These are phyloP conservation scores for Patella ulyssiponensis DNA, from an alignment of 2,888 invertebrate species.

Conservation along the genomic window DNA sequence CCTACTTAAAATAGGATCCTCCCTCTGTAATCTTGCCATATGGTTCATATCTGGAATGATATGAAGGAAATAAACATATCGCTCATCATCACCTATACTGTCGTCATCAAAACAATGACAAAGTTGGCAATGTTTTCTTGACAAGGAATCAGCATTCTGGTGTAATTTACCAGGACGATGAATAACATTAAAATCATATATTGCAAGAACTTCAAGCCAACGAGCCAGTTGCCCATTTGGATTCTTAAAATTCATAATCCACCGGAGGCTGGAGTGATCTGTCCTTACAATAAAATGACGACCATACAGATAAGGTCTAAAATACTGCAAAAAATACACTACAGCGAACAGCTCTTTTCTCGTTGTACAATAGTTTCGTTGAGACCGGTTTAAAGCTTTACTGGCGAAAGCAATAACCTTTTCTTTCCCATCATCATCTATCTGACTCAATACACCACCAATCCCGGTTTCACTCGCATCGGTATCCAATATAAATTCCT, in stretches of 20 bases:
- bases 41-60: background rate
- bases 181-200: slow-evolving; percentile 7
- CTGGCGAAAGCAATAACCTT: slow-evolving; percentile 36
- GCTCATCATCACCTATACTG: background rate
- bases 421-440: slow-evolving; percentile 21
- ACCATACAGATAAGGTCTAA: slow-evolving; percentile 37
- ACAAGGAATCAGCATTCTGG: too few species aligned
- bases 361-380: slow-evolving; percentile 30
- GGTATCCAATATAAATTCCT: slow-evolving; percentile 32
- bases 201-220: background rate
- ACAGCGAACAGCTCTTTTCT: too few species aligned
- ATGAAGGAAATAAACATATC: background rate
- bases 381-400: slow-evolving; percentile 21
- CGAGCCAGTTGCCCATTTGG: slow-evolving; percentile 4
- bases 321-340: slow-evolving; percentile 38
- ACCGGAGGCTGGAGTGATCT: slow-evolving; percentile 25
- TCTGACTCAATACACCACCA: slow-evolving; percentile 16
- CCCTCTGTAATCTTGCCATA: background rate
- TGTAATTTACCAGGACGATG: slow-evolving; percentile 17
- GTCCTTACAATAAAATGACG: slow-evolving; percentile 29
- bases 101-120: slow-evolving; percentile 8
- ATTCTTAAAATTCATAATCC: slow-evolving; percentile 6
- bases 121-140: slow-evolving; percentile 10
- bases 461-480: slow-evolving; percentile 32
- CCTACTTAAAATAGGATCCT: slow-evolving; percentile 1